Percentiles rank a stretch among this genome's conserved stretches.
These are phyloP conservation scores for Seira ritae DNA, from an alignment of 2,888 invertebrate genomes.

Conservation along the genomic window DNA sequence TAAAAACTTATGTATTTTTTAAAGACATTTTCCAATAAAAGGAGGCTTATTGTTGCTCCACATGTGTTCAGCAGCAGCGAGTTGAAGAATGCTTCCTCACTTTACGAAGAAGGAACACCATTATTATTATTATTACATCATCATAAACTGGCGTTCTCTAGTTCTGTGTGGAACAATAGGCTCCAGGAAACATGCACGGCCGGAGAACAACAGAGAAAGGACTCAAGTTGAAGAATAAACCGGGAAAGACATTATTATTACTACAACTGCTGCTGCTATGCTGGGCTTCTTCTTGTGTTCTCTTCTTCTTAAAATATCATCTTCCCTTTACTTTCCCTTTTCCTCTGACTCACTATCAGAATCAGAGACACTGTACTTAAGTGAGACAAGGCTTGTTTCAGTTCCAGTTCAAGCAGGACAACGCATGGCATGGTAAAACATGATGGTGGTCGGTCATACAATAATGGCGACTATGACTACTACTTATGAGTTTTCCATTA, in stretches of 20 bases:
- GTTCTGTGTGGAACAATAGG: conserved; percentile 6
- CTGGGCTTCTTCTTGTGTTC: background rate
- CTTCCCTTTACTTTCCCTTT: background rate
- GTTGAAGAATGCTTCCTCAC: conserved; percentile 7
- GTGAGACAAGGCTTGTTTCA: no score
- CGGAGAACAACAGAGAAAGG: conserved; percentile 11
- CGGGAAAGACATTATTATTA: conserved; percentile 4
- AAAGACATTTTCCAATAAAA: conserved; percentile 12
- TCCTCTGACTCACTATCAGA: no score
- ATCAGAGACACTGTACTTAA: no score
- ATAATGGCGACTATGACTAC: no score
- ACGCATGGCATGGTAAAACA: background rate
- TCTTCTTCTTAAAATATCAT: background rate
- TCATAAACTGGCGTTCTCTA: conserved; percentile 14
- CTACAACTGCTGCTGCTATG: background rate
- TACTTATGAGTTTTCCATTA: conserved; percentile 16
- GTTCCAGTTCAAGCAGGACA: background rate
- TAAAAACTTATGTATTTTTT: conserved; percentile 5
- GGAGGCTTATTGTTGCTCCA: conserved; percentile 6
- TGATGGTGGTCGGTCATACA: conserved; percentile 3
- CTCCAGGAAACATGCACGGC: conserved; percentile 14
- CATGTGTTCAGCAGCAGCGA: conserved; percentile 3
- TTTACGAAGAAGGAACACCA: background rate
- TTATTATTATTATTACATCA: conserved; percentile 17
- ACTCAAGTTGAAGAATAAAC: conserved; percentile 23